Percentiles rank a stretch among this genome's conserved stretches.
Evolutionary conservation across 2,888 invertebrate species (phyloP).

Genomic region (Torymus tubicola): DNA sequence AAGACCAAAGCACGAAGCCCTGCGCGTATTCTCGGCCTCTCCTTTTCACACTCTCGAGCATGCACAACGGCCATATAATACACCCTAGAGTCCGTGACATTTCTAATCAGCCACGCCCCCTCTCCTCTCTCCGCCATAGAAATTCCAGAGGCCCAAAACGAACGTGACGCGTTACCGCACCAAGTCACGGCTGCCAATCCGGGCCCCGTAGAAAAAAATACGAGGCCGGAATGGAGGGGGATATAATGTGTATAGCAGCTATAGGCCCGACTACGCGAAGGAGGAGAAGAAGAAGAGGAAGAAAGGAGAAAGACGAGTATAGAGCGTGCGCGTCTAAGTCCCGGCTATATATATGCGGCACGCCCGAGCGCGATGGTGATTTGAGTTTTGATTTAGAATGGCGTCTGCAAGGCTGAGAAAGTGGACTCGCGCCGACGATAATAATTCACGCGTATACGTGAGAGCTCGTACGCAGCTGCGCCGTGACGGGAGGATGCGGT

Average conservation of each 20-base stretch:
- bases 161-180: constrained; percentile 16
- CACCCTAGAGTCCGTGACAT: constrained; percentile 17
- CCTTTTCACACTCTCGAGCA: too few relatives aligned
- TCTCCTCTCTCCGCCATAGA: constrained; percentile 11
- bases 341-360: too few relatives aligned
- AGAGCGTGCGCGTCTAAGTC: too few relatives aligned
- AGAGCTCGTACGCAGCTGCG: too few relatives aligned
- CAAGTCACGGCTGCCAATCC: constrained; percentile 43
- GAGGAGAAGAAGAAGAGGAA: neutral
- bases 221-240: too few relatives aligned
- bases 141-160: neutral
- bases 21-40: neutral
- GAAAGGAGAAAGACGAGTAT: too few relatives aligned
- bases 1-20: neutral
- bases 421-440: too few relatives aligned
- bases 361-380: neutral
- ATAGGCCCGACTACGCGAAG: too few relatives aligned
- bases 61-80: too few relatives aligned
- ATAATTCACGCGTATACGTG: too few relatives aligned
- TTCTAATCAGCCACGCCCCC: constrained; percentile 52
- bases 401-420: neutral
- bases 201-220: neutral
- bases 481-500: too few relatives aligned
- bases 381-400: constrained; percentile 6
- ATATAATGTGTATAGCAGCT: too few relatives aligned